Percentiles rank a stretch among this genome's conserved stretches.
These are phyloP conservation scores for Nymphalis c-album DNA, from an alignment of 2,888 invertebrate genomes.

Conservation along the genomic window DNA sequence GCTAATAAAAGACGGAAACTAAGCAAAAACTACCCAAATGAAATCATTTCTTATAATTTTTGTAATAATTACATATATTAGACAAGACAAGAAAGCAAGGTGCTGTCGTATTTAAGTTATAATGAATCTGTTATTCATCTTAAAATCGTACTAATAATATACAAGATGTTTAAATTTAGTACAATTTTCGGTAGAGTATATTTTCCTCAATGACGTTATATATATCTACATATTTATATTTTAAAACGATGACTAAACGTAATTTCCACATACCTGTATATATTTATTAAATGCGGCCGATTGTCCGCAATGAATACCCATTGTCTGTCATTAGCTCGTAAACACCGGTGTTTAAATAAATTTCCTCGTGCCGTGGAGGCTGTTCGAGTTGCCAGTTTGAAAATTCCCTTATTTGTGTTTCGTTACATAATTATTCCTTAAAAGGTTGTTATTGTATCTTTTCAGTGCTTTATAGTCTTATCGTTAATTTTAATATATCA, in stretches of 20 bases:
- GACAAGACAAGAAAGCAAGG: no score
- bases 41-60: no score
- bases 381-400: constrained; percentile 48
- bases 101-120: no score
- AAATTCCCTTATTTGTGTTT: constrained; percentile 15
- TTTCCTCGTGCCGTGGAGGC: constrained; percentile 52
- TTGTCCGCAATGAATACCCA: constrained; percentile 45
- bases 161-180: no score
- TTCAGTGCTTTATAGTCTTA: neutral
- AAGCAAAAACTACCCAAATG: no score
- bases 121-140: no score
- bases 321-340: constrained; percentile 59
- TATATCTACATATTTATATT: constrained; percentile 16
- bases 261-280: constrained; percentile 42
- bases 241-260: constrained; percentile 43
- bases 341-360: constrained; percentile 68
- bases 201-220: neutral
- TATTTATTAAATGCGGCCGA: constrained; percentile 35
- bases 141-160: no score
- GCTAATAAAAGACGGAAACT: no score
- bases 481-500: neutral
- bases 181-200: no score
- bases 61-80: no score
- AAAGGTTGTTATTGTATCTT: neutral
- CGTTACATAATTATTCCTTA: neutral